phyloP scores from a whole-genome alignment of 1,140 invertebrate genomes.

The Stegodyphus dumicola region DNA sequence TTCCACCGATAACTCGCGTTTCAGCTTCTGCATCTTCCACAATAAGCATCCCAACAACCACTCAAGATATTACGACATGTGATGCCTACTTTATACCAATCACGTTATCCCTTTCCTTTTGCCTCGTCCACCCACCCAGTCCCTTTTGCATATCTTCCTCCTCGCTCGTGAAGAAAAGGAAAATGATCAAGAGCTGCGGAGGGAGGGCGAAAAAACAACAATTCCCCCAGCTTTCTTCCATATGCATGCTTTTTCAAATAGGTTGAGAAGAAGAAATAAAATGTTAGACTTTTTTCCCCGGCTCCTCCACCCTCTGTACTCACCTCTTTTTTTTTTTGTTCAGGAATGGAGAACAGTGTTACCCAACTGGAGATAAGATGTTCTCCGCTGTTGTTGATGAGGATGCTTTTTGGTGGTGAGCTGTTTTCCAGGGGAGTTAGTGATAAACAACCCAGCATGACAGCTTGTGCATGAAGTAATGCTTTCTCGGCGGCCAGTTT shows the following conservation, averaged over 20 bases:
- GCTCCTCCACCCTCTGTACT: neutral
- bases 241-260: constrained; percentile 40
- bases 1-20: no score
- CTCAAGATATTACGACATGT: no score
- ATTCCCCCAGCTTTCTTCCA: neutral
- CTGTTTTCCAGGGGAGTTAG: constrained; percentile 15
- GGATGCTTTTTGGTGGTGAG: constrained; percentile 38
- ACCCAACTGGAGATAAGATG: constrained; percentile 30
- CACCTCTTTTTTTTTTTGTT: neutral
- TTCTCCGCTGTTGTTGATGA: constrained; percentile 15
- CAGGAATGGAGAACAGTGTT: neutral
- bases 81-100: no score
- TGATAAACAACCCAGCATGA: constrained; percentile 32
- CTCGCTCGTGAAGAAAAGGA: neutral
- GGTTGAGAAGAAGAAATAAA: constrained; percentile 34
- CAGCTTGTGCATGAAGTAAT: constrained; percentile 3
- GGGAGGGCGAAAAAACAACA: neutral
- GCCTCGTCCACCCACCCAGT: no score
- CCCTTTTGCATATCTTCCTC: neutral
- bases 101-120: no score
- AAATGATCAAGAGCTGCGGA: neutral
- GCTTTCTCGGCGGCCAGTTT: constrained; percentile 18
- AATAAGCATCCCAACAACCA: no score
- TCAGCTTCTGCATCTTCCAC: no score
- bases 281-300: constrained; percentile 8